phyloP scores from a whole-genome alignment of 2,797 vertebrate species.

The Helicolenus hilgendorfi region DNA sequence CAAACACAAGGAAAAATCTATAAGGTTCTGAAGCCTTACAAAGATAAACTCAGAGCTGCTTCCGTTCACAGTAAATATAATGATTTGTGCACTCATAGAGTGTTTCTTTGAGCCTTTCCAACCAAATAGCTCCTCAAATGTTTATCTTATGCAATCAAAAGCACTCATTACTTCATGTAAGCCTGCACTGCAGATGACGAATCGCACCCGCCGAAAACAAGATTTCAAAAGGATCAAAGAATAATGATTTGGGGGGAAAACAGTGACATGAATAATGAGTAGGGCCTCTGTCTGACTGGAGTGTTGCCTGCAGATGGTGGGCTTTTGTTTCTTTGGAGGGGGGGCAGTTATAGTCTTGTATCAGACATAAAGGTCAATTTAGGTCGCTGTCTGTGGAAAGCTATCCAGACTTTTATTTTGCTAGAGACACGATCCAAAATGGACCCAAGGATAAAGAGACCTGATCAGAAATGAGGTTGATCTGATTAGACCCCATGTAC shows the following conservation, averaged over 20 bases:
- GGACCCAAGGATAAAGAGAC: not conserved
- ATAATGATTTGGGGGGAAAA: conserved; percentile 33
- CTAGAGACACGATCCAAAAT: not conserved
- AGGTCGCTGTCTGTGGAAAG: not conserved
- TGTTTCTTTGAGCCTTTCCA: conserved; percentile 4
- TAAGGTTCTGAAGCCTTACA: not conserved
- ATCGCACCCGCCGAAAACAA: conserved; percentile 33
- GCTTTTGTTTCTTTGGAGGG: not conserved
- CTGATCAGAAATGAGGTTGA: not conserved
- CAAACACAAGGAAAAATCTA: not conserved
- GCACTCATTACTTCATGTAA: conserved; percentile 42
- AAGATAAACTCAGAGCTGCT: not conserved
- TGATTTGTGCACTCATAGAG: not conserved
- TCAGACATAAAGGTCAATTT: not conserved
- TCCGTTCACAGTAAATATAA: not conserved
- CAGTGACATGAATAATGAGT: conserved; percentile 61
- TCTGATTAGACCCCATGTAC: not conserved
- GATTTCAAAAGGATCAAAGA: conserved; percentile 58
- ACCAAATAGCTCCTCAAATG: conserved; percentile 28
- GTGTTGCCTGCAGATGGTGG: conserved; percentile 4
- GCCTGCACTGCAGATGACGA: conserved; percentile 21
- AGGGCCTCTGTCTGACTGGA: conserved; percentile 4
- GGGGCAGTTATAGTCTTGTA: not conserved
- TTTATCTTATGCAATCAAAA: conserved; percentile 49
- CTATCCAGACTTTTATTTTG: not conserved